Conservation (phyloP, 2,888 invertebrate species). For the Caenorhabditis wallacei region DNA sequence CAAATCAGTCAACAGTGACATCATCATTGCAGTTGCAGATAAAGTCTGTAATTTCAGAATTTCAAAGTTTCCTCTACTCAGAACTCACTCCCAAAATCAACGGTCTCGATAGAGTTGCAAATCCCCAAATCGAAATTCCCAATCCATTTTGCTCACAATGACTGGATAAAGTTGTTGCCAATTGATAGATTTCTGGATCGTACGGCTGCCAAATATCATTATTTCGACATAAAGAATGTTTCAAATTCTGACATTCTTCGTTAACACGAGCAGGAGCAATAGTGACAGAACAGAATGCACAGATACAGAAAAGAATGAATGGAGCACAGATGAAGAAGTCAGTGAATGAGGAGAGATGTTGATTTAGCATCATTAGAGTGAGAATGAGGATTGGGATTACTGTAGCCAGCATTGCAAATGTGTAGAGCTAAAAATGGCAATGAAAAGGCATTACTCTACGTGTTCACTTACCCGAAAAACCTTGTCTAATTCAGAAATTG, state of each 20-base stretch:
- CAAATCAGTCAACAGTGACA: constrained; percentile 68
- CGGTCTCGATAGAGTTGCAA: constrained; percentile 69
- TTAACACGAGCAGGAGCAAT: constrained; percentile 67
- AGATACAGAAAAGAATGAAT: constrained; percentile 62
- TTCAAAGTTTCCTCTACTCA: constrained; percentile 8
- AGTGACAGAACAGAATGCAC: constrained; percentile 65
- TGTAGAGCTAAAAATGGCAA: constrained; percentile 52
- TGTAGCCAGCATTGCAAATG: constrained; percentile 61
- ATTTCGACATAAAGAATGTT: constrained; percentile 67
- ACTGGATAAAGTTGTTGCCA: constrained; percentile 62
- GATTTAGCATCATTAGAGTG: constrained; percentile 68
- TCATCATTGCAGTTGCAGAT: constrained; percentile 70
- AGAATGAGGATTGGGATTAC: constrained; percentile 56
- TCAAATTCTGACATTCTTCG: constrained; percentile 84
- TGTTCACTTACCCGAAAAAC: constrained; percentile 47
- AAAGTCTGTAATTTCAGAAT: constrained; percentile 58
- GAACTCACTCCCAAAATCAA: constrained; percentile 66
- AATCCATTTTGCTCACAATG: constrained; percentile 67
- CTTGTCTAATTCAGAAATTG: constrained; percentile 55
- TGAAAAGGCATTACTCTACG: not conserved
- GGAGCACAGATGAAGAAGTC: constrained; percentile 65
- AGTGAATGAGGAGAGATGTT: constrained; percentile 54
- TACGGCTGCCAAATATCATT: constrained; percentile 66
- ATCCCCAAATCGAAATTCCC: constrained; percentile 70
- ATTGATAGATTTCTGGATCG: constrained; percentile 65